These are phyloP conservation scores for Lerema accius DNA, from an alignment of 1,140 invertebrate species.

Conservation along the genomic window DNA sequence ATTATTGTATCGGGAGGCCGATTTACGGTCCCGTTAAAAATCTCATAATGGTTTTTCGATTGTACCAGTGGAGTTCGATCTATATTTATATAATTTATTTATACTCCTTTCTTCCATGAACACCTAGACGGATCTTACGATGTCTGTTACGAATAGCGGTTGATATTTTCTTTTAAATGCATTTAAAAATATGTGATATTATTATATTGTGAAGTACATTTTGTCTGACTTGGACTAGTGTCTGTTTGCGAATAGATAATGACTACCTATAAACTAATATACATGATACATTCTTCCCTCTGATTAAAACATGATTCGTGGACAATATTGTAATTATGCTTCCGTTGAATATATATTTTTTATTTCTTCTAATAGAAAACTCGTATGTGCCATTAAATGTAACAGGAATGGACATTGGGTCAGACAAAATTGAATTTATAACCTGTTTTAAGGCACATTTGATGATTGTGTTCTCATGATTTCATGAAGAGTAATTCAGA, in stretches of 20 bases:
- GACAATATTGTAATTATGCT: constrained; percentile 44
- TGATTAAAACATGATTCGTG: constrained; percentile 43
- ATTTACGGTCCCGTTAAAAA: constrained; percentile 80
- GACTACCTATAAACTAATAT: constrained; percentile 54
- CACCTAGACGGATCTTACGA: constrained; percentile 45
- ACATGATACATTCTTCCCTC: constrained; percentile 48
- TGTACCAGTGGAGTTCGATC: constrained; percentile 76
- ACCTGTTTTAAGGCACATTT: constrained; percentile 68
- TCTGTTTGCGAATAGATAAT: constrained; percentile 72
- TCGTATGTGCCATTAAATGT: constrained; percentile 66
- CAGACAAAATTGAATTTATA: constrained; percentile 76
- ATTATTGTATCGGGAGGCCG: constrained; percentile 79
- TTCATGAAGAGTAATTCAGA: constrained; percentile 64
- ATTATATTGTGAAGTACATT: constrained; percentile 78
- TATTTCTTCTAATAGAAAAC: constrained; percentile 46
- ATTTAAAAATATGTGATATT: constrained; percentile 82
- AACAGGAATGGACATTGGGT: constrained; percentile 61
- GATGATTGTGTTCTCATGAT: constrained; percentile 68
- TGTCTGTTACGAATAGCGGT: constrained; percentile 57
- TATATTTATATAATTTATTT: constrained; percentile 76
- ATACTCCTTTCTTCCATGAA: constrained; percentile 57
- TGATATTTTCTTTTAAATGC: constrained; percentile 72
- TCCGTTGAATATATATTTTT: constrained; percentile 41
- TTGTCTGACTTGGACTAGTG: constrained; percentile 81
- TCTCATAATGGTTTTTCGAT: constrained; percentile 81